Percentiles rank a stretch among this genome's conserved stretches.
Conservation (phyloP, 1,140 invertebrate species). For the Pseudomyrmex dendroicus region DNA sequence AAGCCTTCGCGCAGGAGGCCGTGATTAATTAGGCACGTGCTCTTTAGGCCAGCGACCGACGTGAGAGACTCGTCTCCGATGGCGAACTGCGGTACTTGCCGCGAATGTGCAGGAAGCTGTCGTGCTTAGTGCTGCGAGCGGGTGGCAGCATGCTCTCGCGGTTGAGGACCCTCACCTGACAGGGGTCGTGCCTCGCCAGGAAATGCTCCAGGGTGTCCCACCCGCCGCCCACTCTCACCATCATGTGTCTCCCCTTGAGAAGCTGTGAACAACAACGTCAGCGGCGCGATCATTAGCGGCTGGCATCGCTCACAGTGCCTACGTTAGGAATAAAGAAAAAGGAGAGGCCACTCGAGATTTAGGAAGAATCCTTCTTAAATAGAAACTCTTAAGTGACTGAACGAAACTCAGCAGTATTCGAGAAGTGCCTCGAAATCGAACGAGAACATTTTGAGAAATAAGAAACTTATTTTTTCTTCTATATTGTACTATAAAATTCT, state of each 20-base stretch:
- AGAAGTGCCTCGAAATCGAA: background rate
- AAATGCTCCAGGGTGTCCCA: slow-evolving; percentile 98
- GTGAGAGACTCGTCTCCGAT: slow-evolving; percentile 80
- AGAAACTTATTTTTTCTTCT: no score
- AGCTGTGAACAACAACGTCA: slow-evolving; percentile 86
- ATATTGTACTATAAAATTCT: no score
- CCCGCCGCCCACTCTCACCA: slow-evolving; percentile 96
- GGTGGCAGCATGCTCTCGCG: slow-evolving; percentile 83
- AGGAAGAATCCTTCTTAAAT: background rate
- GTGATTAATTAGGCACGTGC: slow-evolving; percentile 71
- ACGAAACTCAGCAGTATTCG: background rate
- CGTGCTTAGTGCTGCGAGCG: slow-evolving; percentile 79
- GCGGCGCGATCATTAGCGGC: slow-evolving; percentile 44
- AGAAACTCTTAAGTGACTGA: background rate
- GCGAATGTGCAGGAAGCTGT: slow-evolving; percentile 89
- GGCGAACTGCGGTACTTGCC: slow-evolving; percentile 90
- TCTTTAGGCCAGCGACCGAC: slow-evolving; percentile 75
- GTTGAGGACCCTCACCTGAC: slow-evolving; percentile 90
- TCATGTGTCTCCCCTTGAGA: slow-evolving; percentile 94
- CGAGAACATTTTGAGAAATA: background rate
- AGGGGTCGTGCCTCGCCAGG: slow-evolving; percentile 95
- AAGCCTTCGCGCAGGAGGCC: background rate
- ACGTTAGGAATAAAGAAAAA: background rate
- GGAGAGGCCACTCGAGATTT: background rate
- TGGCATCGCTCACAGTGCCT: background rate